Evolutionary conservation across 2,888 invertebrate species (phyloP).

Genomic region (Dilophus febrilis): DNA sequence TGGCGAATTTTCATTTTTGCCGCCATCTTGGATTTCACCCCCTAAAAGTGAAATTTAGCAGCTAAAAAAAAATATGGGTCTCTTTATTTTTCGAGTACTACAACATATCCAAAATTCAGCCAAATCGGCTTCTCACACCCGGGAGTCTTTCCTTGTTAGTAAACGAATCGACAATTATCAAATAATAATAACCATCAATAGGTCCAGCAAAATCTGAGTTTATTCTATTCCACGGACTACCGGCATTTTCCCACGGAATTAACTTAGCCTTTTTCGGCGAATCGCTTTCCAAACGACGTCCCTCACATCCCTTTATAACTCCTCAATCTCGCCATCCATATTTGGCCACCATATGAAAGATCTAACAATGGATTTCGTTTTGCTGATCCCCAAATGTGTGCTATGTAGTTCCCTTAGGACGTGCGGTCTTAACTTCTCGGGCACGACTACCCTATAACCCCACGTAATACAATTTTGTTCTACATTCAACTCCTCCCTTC

Average conservation of each 20-base stretch:
- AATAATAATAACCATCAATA: background rate
- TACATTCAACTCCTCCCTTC: conserved; percentile 8
- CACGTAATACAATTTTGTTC: conserved; percentile 8
- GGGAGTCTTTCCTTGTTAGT: conserved; percentile 11
- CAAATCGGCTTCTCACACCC: too few species aligned
- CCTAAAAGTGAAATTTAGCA: too few species aligned
- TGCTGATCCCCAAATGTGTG: conserved; percentile 2
- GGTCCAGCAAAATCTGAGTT: conserved; percentile 6
- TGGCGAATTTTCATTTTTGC: too few species aligned
- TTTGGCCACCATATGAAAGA: conserved; percentile 12
- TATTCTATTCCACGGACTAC: conserved; percentile 10
- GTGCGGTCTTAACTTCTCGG: background rate
- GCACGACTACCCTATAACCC: conserved; percentile 5
- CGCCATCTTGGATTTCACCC: too few species aligned
- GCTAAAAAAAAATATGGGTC: too few species aligned
- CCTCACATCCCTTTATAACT: conserved; percentile 6
- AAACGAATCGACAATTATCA: conserved; percentile 10
- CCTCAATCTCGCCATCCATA: conserved; percentile 10
- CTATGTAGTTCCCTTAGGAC: conserved; percentile 4
- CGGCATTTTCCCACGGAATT: conserved; percentile 6
- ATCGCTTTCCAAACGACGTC: background rate
- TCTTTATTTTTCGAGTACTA: too few species aligned
- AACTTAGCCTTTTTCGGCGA: background rate
- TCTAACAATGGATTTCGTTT: conserved; percentile 4
- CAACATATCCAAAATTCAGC: too few species aligned